Percentiles rank a stretch among this genome's conserved stretches.
phyloP scores from a whole-genome alignment of 2,113 vertebrate genomes.

The Pogona vitticeps region DNA sequence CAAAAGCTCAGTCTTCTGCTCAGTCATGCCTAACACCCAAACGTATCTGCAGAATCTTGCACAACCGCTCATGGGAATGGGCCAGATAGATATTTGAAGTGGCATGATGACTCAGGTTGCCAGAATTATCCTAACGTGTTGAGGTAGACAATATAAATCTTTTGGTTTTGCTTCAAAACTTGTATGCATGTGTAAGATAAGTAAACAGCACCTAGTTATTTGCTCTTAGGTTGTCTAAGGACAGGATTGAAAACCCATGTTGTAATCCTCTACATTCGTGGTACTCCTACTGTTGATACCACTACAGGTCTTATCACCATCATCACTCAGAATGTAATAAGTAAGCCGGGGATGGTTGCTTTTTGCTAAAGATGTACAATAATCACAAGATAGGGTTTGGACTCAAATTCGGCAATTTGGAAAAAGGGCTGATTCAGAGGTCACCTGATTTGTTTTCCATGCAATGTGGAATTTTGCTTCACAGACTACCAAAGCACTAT shows the following conservation, averaged over 20 bases:
- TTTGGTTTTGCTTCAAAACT: neutral
- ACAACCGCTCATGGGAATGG: neutral
- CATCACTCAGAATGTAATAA: neutral
- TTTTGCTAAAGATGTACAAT: neutral
- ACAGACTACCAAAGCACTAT: neutral
- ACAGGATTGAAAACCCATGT: neutral
- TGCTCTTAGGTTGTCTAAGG: neutral
- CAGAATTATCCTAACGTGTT: neutral
- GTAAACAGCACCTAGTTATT: neutral
- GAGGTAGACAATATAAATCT: neutral
- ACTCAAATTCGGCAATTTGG: neutral
- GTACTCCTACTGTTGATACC: neutral
- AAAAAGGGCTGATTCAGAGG: neutral
- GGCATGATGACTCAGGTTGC: neutral
- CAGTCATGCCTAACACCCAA: slow-evolving; percentile 1
- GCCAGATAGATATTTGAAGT: neutral
- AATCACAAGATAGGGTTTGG: neutral
- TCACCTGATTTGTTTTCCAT: no score
- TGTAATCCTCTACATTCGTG: no score
- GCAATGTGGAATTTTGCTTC: neutral
- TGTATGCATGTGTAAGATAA: neutral
- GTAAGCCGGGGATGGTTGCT: neutral
- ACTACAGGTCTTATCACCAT: neutral
- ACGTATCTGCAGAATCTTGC: neutral
- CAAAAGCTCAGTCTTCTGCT: neutral